These are phyloP conservation scores for Corbicula japonica DNA, from an alignment of 2,888 invertebrate genomes.

Conservation along the genomic window DNA sequence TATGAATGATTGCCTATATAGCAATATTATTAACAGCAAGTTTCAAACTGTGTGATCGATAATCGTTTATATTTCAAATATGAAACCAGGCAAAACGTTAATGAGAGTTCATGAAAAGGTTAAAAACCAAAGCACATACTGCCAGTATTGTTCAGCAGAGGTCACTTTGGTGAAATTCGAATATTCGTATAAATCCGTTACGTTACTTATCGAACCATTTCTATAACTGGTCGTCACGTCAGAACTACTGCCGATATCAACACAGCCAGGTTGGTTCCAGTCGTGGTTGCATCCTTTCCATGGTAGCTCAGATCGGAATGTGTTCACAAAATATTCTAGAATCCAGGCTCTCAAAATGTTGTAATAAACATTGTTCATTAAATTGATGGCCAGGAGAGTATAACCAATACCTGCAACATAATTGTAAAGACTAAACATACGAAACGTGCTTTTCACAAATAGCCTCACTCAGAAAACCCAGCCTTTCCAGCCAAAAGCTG, in stretches of 20 bases:
- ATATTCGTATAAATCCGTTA: background rate
- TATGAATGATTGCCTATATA: too few relatives aligned
- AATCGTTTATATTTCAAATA: too few relatives aligned
- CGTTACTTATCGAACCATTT: background rate
- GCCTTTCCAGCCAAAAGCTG: too few relatives aligned
- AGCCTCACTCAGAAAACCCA: too few relatives aligned
- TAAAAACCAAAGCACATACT: conserved; percentile 48
- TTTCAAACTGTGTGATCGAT: too few relatives aligned
- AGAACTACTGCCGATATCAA: conserved; percentile 74
- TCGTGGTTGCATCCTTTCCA: conserved; percentile 91
- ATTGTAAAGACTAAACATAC: too few relatives aligned
- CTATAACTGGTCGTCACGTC: background rate
- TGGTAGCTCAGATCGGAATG: conserved; percentile 94
- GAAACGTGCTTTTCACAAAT: too few relatives aligned
- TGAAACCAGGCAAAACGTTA: too few relatives aligned
- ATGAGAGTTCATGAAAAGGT: too few relatives aligned
- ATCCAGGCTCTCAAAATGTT: conserved; percentile 99
- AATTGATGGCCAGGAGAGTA: conserved; percentile 90
- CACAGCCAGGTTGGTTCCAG: conserved; percentile 87
- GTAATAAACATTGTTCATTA: conserved; percentile 97
- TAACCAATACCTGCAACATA: conserved; percentile 87
- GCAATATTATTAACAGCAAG: too few relatives aligned
- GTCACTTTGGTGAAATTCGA: conserved; percentile 44
- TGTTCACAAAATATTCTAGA: conserved; percentile 96
- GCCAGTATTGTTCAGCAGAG: conserved; percentile 73